Evolutionary conservation across 2,113 vertebrate species (phyloP), one percentile per base, ranked within the genome.

Genomic region (Aldabrachelys gigantea): DNA sequence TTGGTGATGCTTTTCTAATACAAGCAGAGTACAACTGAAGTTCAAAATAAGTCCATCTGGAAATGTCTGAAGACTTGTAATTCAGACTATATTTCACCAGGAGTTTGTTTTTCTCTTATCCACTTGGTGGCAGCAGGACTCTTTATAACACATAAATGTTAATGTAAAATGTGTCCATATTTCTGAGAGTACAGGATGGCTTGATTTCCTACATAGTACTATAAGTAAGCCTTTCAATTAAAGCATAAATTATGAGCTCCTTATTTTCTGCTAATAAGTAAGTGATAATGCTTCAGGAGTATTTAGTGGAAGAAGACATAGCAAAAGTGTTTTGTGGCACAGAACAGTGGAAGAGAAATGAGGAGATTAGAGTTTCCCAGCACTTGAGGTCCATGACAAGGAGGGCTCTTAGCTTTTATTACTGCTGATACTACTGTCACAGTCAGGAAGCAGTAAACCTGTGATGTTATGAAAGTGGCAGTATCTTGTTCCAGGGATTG

Each of bases 91-190:
- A 0, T 89, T 93, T 94, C 78, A 44, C 6, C 3, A 6, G 27
- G 21, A 82, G 10, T 3, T n/a, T 25, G 1, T 11, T 90, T 78
- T 83, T n/a, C 44, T 16, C 0, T 16, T 2, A 53, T 14, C 96
- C 98, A 94, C 97, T 89, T 16, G 98, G 78, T 98, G 98, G 97
- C 98, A 97, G 96, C 80, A 89, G 87, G 87, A 79, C 53, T 59
- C 87, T 97, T 94, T 16, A 19, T 44, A 93, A 76, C 31, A 79
- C 0, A 0, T 25, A 29, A 50, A 25, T 0, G 0, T 14, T 83
- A 22, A 7, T 24, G 22, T 8, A 10, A 80, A 80, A 65, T 1
- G 1, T 11, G 17, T 3, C 5, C 31, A 2, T 3, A 47, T 89
- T 91, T 88, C 38, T 62, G 1, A 0, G 29, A 35, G 41, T 8